phyloP scores from a whole-genome alignment of 2,888 invertebrate genomes.

The Dysmachus trigonus region DNA sequence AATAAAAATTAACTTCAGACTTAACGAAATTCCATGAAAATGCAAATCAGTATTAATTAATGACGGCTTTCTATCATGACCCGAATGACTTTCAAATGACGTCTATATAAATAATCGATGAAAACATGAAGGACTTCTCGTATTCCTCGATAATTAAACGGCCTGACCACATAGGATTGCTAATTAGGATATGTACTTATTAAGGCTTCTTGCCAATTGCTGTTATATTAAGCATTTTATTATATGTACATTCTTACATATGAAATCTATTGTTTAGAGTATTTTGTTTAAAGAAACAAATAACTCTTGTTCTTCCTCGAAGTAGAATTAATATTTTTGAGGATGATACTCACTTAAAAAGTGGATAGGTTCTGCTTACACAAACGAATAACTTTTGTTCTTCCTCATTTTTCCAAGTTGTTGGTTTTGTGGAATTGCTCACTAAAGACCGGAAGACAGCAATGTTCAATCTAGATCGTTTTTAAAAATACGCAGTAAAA shows the following conservation, averaged over 20 bases:
- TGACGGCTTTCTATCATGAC: background rate
- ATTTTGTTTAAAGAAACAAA: no score
- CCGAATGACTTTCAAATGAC: background rate
- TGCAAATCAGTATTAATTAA: background rate
- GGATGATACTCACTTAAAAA: no score
- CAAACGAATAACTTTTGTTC: no score
- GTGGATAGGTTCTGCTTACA: no score
- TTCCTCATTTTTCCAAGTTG: no score
- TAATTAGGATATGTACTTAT: background rate
- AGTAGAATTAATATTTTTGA: no score
- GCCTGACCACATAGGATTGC: background rate
- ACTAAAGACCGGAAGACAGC: no score
- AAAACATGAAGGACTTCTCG: background rate
- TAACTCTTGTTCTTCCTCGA: no score
- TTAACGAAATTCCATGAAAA: background rate
- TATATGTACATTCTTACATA: background rate
- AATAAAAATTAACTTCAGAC: background rate
- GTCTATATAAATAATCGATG: background rate
- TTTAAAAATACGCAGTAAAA: no score
- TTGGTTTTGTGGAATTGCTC: no score
- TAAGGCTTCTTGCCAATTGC: background rate
- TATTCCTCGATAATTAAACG: background rate
- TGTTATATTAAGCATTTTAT: background rate
- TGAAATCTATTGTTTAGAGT: background rate
- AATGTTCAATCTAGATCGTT: no score